Evolutionary conservation across 2,113 vertebrate species (phyloP), one percentile per base, ranked within the genome.

Genomic region (Nestor notabilis): DNA sequence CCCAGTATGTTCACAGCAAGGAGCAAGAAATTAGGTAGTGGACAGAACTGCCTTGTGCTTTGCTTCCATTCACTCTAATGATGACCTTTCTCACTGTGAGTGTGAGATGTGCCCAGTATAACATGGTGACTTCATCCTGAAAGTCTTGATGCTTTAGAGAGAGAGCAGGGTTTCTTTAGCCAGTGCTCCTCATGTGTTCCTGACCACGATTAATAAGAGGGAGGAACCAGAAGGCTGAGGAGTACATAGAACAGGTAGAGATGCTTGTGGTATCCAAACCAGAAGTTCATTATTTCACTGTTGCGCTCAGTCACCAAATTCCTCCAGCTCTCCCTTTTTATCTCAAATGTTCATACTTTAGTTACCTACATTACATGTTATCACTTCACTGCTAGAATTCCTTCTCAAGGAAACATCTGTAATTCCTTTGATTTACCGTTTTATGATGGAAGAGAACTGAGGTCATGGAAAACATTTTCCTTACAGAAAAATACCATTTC

Each of bases 1-100:
- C 10, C 23, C 17, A 19, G 23, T 14, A 7, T 31, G 23, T 55
- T 87, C 23, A 29, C n/a, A 71, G 23, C 31, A 77, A 63, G 50
- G 77, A 76, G 71, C 39, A 52, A 14, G 31, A 85, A 56, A 41
- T 50, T 43, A 24, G 37, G 21, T 28, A 10, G 16, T 39, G 29
- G 37, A 17, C 43, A 39, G 46, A 81, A 24, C 27, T 71, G 37
- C 8, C 44, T 10, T 0, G 0, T 46, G 7, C 29, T 87, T 69
- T n/a, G 43, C 35, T 79, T 87, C 27, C 29, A 27, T 3, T 87
- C 11, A 2, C 3, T 80, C 18, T 16, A 10, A 19, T 85, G 13
- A 3, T 33, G 43, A 46, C 23, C 14, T 91, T 76, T 69, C n/a
- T 76, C 49, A 21, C 25, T 18, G 2, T 24, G 28, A 74, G 21